A percentile compares a stretch with the other conserved stretches of the same genome.
Evolutionary conservation across 2,797 vertebrate species (phyloP).

Genomic region (Anableps anableps): DNA sequence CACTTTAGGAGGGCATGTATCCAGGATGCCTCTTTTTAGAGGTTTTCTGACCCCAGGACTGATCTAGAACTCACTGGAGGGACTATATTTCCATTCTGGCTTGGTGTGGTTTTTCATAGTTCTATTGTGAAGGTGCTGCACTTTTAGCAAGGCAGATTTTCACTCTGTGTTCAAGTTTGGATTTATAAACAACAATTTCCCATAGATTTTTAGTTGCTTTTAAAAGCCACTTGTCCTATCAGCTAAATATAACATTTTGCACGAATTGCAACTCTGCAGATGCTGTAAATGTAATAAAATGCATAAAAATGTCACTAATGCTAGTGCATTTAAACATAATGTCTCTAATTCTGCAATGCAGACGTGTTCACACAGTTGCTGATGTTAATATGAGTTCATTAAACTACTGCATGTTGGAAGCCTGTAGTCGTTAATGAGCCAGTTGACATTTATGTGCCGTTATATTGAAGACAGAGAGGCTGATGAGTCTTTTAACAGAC

Average conservation of each 20-base stretch:
- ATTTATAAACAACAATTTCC: too few relatives aligned
- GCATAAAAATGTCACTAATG: background rate
- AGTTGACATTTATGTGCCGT: constrained; percentile 71
- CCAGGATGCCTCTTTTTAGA: too few relatives aligned
- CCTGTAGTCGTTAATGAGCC: constrained; percentile 68
- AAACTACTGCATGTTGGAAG: constrained; percentile 52
- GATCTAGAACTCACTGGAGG: too few relatives aligned
- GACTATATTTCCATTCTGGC: too few relatives aligned
- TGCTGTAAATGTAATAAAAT: background rate
- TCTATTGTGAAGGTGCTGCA: too few relatives aligned
- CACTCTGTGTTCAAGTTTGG: too few relatives aligned
- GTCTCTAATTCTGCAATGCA: background rate
- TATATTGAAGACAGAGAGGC: constrained; percentile 64
- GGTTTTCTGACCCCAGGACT: too few relatives aligned
- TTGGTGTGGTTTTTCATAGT: too few relatives aligned
- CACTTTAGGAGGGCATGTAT: too few relatives aligned
- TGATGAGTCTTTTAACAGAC: constrained; percentile 65
- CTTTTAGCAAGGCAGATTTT: too few relatives aligned
- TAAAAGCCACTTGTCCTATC: too few relatives aligned
- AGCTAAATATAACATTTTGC: background rate
- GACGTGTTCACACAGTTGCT: background rate
- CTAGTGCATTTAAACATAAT: background rate
- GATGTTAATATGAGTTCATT: constrained; percentile 59
- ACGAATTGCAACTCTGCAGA: background rate
- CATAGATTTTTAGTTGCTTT: too few relatives aligned